phyloP scores from a whole-genome alignment of 2,888 invertebrate genomes.

The Scelioninae gen. 1 region DNA sequence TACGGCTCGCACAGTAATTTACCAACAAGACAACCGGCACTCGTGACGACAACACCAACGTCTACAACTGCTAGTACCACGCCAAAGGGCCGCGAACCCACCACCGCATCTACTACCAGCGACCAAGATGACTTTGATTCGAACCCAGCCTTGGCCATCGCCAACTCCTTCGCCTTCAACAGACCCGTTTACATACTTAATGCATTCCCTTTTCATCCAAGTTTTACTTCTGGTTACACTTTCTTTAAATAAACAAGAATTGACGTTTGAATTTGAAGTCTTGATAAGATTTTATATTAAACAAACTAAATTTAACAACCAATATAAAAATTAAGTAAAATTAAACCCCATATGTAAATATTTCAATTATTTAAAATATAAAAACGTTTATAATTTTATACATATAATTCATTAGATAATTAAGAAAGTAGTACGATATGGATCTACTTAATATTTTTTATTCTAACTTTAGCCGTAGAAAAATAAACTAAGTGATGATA shows the following conservation, averaged over 20 bases:
- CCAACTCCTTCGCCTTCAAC: constrained; percentile 83
- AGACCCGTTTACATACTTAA: constrained; percentile 82
- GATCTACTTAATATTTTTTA: too few relatives aligned
- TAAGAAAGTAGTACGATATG: too few relatives aligned
- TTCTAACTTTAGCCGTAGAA: too few relatives aligned
- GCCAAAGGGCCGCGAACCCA: constrained; percentile 77
- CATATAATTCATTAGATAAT: too few relatives aligned
- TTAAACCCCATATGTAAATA: too few relatives aligned
- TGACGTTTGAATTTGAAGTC: too few relatives aligned
- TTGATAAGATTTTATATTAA: too few relatives aligned
- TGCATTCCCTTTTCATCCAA: constrained; percentile 76
- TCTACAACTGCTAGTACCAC: constrained; percentile 74
- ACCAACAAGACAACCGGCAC: constrained; percentile 52
- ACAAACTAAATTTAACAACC: too few relatives aligned
- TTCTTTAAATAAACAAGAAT: constrained; percentile 72
- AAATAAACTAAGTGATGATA: too few relatives aligned
- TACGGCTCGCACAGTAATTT: constrained; percentile 56
- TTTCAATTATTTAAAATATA: too few relatives aligned
- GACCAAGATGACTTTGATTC: constrained; percentile 77
- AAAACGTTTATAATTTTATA: too few relatives aligned
- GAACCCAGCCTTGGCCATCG: constrained; percentile 80
- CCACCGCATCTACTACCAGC: constrained; percentile 66
- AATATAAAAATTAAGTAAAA: too few relatives aligned
- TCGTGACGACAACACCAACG: constrained; percentile 56
- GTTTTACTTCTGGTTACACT: constrained; percentile 17